Percentiles rank a stretch among this genome's conserved stretches.
These are phyloP conservation scores for Tipula confusa DNA, from an alignment of 2,888 invertebrate species.

Conservation along the genomic window DNA sequence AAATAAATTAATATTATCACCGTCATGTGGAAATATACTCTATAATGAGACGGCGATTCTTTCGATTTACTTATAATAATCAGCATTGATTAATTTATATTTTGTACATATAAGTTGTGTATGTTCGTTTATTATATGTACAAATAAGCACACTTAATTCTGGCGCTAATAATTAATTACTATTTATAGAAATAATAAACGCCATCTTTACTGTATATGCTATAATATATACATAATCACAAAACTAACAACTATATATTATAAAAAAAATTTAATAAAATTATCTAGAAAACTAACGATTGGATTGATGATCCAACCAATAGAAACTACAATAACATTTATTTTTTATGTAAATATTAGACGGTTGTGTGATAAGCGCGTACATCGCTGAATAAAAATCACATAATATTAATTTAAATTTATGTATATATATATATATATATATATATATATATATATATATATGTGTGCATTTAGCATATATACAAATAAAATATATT, in stretches of 20 bases:
- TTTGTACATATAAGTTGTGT: neutral
- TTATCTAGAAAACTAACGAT: conserved; percentile 20
- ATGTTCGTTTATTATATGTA: neutral
- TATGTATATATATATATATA: no score
- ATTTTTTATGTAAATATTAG: neutral
- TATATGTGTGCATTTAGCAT: no score
- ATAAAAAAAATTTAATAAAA: neutral
- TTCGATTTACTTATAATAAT: neutral
- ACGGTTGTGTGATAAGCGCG: neutral
- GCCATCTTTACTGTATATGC: neutral
- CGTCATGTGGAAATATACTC: neutral
- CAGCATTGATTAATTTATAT: neutral
- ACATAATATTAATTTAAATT: neutral
- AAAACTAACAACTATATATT: neutral
- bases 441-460: no score
- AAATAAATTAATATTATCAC: conserved; percentile 12
- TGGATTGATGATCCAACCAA: conserved; percentile 16
- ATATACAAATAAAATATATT: neutral
- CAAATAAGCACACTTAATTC: no score
- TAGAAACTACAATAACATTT: conserved; percentile 1
- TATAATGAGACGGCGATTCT: neutral
- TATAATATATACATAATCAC: neutral
- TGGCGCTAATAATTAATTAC: neutral
- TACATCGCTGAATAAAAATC: neutral
- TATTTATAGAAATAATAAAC: neutral